Conservation (phyloP, 2,113 vertebrate species). For the Fukomys damarensis region DNA sequence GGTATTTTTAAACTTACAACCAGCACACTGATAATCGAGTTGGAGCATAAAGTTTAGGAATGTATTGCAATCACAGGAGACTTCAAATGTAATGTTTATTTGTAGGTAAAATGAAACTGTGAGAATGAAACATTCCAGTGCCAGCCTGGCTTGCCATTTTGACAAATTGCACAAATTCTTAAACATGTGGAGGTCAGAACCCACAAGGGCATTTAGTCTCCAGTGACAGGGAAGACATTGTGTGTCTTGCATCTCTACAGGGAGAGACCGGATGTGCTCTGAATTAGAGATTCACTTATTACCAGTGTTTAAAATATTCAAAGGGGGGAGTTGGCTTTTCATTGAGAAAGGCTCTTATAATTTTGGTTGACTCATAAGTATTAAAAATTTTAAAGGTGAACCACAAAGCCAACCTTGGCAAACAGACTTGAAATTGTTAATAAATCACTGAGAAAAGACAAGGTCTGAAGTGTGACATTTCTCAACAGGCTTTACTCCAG, state of each 20-base stretch:
- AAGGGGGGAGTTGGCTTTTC: neutral
- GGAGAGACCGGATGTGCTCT: neutral
- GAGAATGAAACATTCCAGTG: neutral
- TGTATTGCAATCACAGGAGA: neutral
- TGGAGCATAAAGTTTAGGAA: neutral
- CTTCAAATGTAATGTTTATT: neutral
- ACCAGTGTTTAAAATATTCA: neutral
- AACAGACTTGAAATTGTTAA: neutral
- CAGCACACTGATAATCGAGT: neutral
- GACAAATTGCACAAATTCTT: neutral
- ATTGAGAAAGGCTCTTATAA: neutral
- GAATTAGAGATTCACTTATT: neutral
- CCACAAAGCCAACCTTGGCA: neutral
- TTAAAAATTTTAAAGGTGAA: neutral
- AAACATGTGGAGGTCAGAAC: neutral
- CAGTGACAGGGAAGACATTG: neutral
- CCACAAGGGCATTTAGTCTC: neutral
- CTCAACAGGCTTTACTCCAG: slow-evolving; percentile 29
- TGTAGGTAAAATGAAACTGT: neutral
- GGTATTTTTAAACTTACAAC: slow-evolving; percentile 17
- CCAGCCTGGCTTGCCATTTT: neutral
- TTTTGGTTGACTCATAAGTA: neutral
- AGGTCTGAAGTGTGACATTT: neutral
- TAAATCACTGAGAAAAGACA: neutral
- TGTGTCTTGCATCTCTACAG: neutral